These are phyloP conservation scores for Anas platyrhynchos DNA, from an alignment of 2,113 vertebrate species.

Conservation along the genomic window DNA sequence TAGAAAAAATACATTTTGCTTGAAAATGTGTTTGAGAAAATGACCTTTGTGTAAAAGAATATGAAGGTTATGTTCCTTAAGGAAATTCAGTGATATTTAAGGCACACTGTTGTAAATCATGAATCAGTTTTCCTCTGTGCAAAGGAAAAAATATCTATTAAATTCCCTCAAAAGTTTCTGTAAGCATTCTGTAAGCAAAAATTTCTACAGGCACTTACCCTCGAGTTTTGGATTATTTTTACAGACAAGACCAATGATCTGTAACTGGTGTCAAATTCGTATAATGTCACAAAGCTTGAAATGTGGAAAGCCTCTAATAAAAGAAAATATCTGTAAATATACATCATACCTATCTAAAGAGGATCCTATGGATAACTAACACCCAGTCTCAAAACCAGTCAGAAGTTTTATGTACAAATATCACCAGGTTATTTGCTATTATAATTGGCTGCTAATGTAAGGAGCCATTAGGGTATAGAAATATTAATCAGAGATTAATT, in stretches of 20 bases:
- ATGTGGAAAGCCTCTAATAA: not conserved
- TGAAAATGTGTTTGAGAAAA: not conserved
- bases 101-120: not conserved
- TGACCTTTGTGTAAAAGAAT: not conserved
- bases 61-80: not conserved
- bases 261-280: not conserved
- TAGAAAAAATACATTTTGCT: not conserved
- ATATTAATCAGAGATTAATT: slow-evolving; percentile 54
- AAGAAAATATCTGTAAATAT: not conserved
- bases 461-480: slow-evolving; percentile 30
- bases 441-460: slow-evolving; percentile 34
- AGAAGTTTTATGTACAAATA: slow-evolving; percentile 16
- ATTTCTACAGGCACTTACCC: not conserved
- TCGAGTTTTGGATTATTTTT: not conserved
- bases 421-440: slow-evolving; percentile 50
- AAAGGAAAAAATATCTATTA: not conserved
- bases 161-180: not conserved
- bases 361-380: not conserved
- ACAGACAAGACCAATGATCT: not conserved
- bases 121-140: not conserved
- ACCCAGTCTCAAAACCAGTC: not conserved
- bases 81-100: not conserved
- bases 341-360: not conserved
- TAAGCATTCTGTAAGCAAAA: not conserved
- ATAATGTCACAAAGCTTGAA: not conserved